Evolutionary conservation across 2,888 invertebrate species (phyloP), one percentile per base, ranked within the genome.

Genomic region (Caenorhabditis afra): DNA sequence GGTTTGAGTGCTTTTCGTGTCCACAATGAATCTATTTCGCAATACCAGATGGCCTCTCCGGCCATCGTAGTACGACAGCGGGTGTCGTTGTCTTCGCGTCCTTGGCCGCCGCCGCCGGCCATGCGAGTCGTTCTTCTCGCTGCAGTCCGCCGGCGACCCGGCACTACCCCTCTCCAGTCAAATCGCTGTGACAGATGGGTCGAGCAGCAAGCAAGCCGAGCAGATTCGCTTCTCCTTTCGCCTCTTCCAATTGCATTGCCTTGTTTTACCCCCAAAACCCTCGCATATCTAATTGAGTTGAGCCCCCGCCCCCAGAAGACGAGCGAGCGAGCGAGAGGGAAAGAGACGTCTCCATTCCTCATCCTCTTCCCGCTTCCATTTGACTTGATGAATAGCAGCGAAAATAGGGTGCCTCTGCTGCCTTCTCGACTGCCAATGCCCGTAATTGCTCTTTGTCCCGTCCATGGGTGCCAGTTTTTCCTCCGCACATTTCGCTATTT

Each of bases 151-250:
- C 16, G 23, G 52, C 29, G 41, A 20, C 61, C 61, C 45, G 44
- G 52, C 53, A 62, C 70, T 68, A 44, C 50, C 67, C 44, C 55
- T 22, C 49, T 37, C 18, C 70, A 37, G 23, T 70, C 55, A 23
- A 53, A 62, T 70, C 70, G 29, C 61, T 35, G 70, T 70, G 70
- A 70, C 70, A 70, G 70, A 70, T 70, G 70, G 59, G 61, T 55
- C 52, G 61, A 70, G 55, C 61, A 70, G 52, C 52, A 53, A 70
- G 55, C 61, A 70, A 61, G 59, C 20, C 20, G 39, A n/a, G n/a
- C 16, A 22, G 59, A 68, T 68, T 68, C 59, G 52, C 22, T 52
- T 49, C 67, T 58, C 39, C 29, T 41, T 11, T 52, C 52, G 18
- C 35, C 11, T 52, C 29, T 16, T 11, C 44, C 59, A 50, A 39